Conservation (phyloP, 2,797 vertebrate genomes). For the Glossophaga mutica region DNA sequence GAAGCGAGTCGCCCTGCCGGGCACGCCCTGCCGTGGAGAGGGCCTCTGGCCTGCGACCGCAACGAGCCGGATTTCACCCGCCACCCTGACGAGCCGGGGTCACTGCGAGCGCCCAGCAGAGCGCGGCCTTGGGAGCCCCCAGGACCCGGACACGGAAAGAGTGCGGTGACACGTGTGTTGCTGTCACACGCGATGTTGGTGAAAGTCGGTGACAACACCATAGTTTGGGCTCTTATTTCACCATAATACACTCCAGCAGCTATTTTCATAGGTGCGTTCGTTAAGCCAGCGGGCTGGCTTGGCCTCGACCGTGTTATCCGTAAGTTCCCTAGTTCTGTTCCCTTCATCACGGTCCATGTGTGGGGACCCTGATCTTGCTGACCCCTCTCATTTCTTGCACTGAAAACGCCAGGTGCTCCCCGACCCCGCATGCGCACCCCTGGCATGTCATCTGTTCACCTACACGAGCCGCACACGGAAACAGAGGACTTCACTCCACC, state of each 20-base stretch:
- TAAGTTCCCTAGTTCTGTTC: background rate
- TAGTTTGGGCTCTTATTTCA: background rate
- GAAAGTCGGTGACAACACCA: background rate
- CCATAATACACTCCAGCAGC: background rate
- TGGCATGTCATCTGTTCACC: background rate
- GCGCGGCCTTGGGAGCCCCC: background rate
- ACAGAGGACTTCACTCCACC: background rate
- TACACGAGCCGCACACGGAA: background rate
- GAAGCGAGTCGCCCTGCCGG: background rate
- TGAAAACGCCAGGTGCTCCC: background rate
- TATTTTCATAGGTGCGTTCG: background rate
- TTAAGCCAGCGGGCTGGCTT: background rate
- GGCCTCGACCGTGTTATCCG: background rate
- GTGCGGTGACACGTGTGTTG: rapidly evolving
- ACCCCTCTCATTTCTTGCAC: background rate
- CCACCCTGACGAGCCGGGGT: rapidly evolving
- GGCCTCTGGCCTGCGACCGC: background rate
- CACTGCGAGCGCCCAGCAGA: background rate
- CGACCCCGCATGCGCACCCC: no score
- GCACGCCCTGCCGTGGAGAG: rapidly evolving
- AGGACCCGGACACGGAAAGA: background rate
- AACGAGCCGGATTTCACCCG: background rate
- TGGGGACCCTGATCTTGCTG: background rate
- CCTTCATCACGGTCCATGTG: rapidly evolving
- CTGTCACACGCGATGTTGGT: background rate